Conservation (phyloP, 2,888 invertebrate genomes). For the Luperina testacea region DNA sequence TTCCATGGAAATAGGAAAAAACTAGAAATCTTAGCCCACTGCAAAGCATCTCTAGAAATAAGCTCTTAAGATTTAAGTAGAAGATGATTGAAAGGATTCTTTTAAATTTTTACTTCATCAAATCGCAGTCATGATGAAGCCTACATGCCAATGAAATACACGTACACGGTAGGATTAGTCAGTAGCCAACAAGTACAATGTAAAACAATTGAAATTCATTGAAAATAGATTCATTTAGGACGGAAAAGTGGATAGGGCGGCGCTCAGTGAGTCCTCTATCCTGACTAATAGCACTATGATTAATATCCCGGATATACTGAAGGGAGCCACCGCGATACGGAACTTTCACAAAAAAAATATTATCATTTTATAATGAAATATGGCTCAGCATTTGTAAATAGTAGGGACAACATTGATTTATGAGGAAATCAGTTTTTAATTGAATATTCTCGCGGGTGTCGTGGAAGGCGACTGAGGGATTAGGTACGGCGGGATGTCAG, state of each 20-base stretch:
- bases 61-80: background rate
- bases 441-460: background rate
- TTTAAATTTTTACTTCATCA: background rate
- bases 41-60: background rate
- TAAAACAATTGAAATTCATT: conserved; percentile 78
- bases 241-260: conserved; percentile 84
- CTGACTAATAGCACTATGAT: conserved; percentile 85
- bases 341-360: conserved; percentile 65
- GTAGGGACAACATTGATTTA: conserved; percentile 29
- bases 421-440: conserved; percentile 16
- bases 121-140: background rate
- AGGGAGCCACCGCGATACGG: conserved; percentile 73
- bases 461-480: background rate
- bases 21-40: background rate
- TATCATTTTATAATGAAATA: conserved; percentile 57
- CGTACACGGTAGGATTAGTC: background rate
- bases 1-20: background rate
- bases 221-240: conserved; percentile 82
- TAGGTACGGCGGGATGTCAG: background rate
- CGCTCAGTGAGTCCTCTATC: conserved; percentile 86
- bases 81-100: background rate
- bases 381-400: conserved; percentile 48
- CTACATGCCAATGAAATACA: too few species aligned
- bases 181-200: conserved; percentile 4
- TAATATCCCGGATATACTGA: conserved; percentile 87